Conservation (phyloP, 37 sponge, comb jelly and placozoan species). For the Oopsacas minuta region DNA sequence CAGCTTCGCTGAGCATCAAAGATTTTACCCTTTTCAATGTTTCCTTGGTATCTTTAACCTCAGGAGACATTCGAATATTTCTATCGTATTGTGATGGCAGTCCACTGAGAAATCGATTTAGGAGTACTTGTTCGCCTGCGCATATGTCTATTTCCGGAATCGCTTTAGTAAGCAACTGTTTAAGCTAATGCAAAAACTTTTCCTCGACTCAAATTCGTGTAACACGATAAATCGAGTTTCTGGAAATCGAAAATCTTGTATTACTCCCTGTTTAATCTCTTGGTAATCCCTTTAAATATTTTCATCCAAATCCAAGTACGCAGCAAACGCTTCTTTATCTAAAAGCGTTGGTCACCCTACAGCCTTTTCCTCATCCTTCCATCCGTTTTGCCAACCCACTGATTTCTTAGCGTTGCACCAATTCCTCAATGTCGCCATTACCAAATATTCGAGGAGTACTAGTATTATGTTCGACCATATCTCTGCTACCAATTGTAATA, state of each 20-base stretch:
- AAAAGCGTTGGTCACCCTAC: not conserved
- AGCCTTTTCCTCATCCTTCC: constrained; percentile 18
- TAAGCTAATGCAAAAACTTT: not conserved
- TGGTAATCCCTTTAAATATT: not conserved
- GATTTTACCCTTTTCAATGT: not conserved
- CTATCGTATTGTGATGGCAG: not conserved
- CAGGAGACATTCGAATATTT: not conserved
- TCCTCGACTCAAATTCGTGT: not conserved
- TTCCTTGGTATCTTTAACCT: not conserved
- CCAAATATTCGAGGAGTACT: not conserved
- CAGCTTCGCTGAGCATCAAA: not conserved
- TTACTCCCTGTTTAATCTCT: not conserved
- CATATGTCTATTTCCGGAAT: not conserved
- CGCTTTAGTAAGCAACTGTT: not conserved
- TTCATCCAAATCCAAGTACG: not conserved
- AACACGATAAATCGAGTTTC: not conserved
- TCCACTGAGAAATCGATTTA: not conserved
- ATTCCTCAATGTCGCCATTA: not conserved
- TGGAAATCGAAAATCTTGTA: not conserved
- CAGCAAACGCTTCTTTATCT: constrained; percentile 4
- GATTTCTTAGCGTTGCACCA: constrained; percentile 1
- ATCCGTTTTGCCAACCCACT: not conserved
- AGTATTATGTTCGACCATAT: not conserved
- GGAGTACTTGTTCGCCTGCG: not conserved
- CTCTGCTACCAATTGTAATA: constrained; percentile 12